These are phyloP conservation scores for Prionailurus viverrinus DNA, from an alignment of 2,113 vertebrate species.

Conservation along the genomic window DNA sequence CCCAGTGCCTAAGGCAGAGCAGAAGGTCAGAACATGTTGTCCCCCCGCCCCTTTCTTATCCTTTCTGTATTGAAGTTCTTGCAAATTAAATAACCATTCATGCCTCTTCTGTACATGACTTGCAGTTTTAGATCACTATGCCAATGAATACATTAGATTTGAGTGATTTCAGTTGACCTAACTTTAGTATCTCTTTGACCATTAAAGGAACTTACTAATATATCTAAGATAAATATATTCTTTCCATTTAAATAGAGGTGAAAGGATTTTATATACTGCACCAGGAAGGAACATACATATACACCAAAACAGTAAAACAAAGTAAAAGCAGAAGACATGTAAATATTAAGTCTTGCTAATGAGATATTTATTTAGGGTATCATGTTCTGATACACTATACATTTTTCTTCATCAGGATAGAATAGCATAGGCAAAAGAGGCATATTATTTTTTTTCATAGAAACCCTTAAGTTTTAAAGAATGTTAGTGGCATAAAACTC, in stretches of 20 bases:
- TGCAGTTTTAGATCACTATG: constrained; percentile 35
- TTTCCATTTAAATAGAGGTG: constrained; percentile 44
- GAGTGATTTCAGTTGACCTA: constrained; percentile 65
- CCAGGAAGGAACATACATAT: constrained; percentile 49
- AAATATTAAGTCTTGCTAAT: constrained; percentile 47
- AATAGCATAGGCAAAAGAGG: background rate
- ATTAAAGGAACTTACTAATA: constrained; percentile 55
- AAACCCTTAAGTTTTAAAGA: constrained; percentile 62
- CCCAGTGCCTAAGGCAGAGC: fast-evolving
- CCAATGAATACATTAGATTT: constrained; percentile 58
- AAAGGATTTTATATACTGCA: constrained; percentile 48
- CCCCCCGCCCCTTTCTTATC: background rate
- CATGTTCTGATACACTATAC: background rate
- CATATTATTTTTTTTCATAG: constrained; percentile 42
- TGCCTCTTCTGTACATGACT: background rate
- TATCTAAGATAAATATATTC: constrained; percentile 53
- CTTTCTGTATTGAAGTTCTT: background rate
- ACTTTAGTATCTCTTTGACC: constrained; percentile 50
- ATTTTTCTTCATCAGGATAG: background rate
- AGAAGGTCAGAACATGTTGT: background rate
- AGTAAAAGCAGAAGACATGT: background rate
- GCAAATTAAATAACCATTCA: background rate
- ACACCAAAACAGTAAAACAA: constrained; percentile 64
- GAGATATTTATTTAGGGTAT: background rate
- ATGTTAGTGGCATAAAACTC: constrained; percentile 64